Conservation (phyloP, 2,113 vertebrate species). For the Pluvialis apricaria region DNA sequence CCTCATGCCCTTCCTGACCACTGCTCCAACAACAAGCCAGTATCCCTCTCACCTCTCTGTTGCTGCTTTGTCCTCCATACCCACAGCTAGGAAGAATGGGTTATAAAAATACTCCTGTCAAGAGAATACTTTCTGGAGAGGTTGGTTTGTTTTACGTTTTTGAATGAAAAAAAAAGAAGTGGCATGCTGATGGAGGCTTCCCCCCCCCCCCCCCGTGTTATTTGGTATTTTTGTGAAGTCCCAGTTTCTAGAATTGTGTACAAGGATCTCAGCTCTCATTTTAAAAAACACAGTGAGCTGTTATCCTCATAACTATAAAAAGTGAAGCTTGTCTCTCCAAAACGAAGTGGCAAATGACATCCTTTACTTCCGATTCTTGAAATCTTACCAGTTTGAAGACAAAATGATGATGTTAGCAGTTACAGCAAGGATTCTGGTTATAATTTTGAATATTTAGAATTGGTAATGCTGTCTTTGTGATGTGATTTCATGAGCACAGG, state of each 20-base stretch:
- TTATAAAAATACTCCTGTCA: background rate
- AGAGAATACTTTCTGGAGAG: background rate
- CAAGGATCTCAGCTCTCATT: background rate
- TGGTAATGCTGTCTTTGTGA: background rate
- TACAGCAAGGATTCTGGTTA: background rate
- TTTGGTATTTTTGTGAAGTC: constrained; percentile 2
- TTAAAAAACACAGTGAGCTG: background rate
- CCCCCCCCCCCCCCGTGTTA: background rate
- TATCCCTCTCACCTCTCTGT: background rate
- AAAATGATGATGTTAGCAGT: background rate
- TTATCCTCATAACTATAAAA: background rate
- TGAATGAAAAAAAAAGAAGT: background rate
- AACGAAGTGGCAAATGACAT: background rate
- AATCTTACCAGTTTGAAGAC: background rate
- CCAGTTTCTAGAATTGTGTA: background rate
- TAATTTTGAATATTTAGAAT: background rate
- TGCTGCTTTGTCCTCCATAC: background rate
- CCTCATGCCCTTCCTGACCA: background rate
- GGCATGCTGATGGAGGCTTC: background rate
- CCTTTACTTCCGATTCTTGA: background rate
- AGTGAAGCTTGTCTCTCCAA: background rate
- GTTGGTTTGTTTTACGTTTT: background rate
- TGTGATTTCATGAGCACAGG: background rate
- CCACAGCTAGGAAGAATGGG: background rate
- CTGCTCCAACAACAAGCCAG: background rate